A percentile compares a stretch with the other conserved stretches of the same genome.
Conservation (phyloP, 2,113 vertebrate species). For the Etia nguti region DNA sequence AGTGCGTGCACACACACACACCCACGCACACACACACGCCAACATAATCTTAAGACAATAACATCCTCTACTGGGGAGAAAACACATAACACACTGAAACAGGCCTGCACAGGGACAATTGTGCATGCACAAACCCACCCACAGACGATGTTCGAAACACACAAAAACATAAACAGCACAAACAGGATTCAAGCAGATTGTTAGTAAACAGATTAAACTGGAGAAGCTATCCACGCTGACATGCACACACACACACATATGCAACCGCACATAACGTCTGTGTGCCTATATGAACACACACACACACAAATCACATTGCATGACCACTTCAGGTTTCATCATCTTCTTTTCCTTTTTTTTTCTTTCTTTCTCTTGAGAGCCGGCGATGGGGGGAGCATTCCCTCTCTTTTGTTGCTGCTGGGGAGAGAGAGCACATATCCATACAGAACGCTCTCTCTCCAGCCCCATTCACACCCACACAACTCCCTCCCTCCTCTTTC, state of each 20-base stretch:
- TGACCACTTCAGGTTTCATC: conserved; percentile 72
- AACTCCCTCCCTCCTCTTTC: not conserved
- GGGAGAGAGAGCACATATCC: conserved; percentile 60
- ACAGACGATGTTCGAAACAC: not conserved
- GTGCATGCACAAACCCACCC: conserved; percentile 1
- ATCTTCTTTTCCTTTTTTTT: conserved; percentile 54
- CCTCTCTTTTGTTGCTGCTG: conserved; percentile 69
- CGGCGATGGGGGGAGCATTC: conserved; percentile 38
- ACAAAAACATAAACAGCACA: not conserved
- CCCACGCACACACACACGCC: not conserved
- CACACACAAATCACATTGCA: conserved; percentile 55
- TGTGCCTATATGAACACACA: not conserved
- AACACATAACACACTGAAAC: conserved; percentile 31
- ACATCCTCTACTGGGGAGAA: conserved; percentile 58
- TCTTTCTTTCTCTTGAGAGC: conserved; percentile 63
- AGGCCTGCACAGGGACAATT: conserved; percentile 8
- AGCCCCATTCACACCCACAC: conserved; percentile 62
- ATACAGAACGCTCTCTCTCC: conserved; percentile 54
- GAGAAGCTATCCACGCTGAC: conserved; percentile 29
- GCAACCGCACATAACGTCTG: conserved; percentile 18
- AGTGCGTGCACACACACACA: not conserved
- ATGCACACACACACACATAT: not conserved
- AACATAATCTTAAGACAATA: conserved; percentile 56
- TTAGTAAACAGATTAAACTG: conserved; percentile 53
- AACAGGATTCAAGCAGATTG: conserved; percentile 27